Base-by-base conservation (phyloP, 2,113 vertebrate genomes). In the Cochlearius cochlearius region DNA sequence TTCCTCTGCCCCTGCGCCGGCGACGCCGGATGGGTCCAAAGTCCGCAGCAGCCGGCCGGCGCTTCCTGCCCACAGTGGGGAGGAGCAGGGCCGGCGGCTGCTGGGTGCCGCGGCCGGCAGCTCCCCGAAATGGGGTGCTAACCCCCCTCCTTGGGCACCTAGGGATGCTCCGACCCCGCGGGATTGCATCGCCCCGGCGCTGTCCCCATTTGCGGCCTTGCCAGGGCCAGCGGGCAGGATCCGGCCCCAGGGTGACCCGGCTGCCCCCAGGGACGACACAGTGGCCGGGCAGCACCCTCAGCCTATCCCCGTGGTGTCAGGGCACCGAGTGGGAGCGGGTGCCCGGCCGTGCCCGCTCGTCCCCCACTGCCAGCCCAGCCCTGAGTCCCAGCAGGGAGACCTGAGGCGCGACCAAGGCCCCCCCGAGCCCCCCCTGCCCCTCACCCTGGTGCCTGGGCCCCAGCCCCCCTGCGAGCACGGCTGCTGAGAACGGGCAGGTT, bases 331-430 rank as follows among this genome's bases (percentile, higher is more conserved):
- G 3, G 50, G 11, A 29, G 14, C 2, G 55, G 15, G 67, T 12
- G 55, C 11, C 50, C 15, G 1, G 1, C 17, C 0, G 5, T 39
- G n/a, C 43, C 7, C 4, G 5, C 16, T 39, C 2, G 22, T 16
- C 22, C 1, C 4, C 15, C 4, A 23, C 2, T 3, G 39, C 60
- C 60, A 74, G 47, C 62, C 56, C 2, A 43, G n/a, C 29, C 36
- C 23, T 0, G 4, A 23, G n/a, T 20, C 23, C 43, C 45, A 29
- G 25, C 2, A 5, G 6, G 38, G 56, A 52, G 23, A 34, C 36
- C 20, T 11, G 29, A 59, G 72, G 74, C 32, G 38, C 2, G 4
- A 10, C 5, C 9, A 1, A 25, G 14, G 52, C 15, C 17, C 23
- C 39, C 26, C 16, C 2, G 5, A 30, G 13, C 5, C 15, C 73